Conservation (phyloP, 2,888 invertebrate species). For the Coremacera marginata region DNA sequence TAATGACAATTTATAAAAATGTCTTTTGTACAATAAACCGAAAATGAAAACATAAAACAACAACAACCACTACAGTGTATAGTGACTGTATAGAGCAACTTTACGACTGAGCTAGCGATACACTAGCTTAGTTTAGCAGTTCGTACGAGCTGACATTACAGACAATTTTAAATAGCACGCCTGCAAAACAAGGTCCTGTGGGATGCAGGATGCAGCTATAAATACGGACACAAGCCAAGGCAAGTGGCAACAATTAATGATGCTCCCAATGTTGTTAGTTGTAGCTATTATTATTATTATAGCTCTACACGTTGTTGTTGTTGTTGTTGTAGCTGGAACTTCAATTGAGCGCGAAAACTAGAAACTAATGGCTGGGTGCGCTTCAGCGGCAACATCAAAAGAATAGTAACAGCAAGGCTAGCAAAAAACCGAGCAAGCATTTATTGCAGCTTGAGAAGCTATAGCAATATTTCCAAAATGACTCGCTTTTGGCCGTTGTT, state of each 20-base stretch:
- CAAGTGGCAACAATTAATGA: conserved; percentile 32
- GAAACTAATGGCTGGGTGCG: conserved; percentile 1
- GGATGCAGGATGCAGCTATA: conserved; percentile 6
- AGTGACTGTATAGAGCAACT: not conserved
- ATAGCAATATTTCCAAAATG: not conserved
- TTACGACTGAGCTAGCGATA: not conserved
- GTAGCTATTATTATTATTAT: conserved; percentile 14
- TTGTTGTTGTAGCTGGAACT: not conserved
- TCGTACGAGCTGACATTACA: not conserved
- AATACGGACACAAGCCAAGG: not conserved
- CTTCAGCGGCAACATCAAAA: conserved; percentile 20
- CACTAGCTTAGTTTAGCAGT: not conserved
- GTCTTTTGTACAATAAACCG: conserved; percentile 25
- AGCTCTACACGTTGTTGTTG: not conserved
- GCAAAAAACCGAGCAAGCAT: too few species aligned
- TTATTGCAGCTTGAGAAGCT: not conserved
- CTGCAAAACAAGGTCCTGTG: conserved; percentile 23
- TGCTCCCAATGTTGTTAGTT: conserved; percentile 9
- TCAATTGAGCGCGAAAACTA: conserved; percentile 26
- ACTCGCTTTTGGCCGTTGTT: not conserved
- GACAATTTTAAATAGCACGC: not conserved
- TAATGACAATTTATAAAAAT: conserved; percentile 37
- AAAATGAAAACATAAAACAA: conserved; percentile 13
- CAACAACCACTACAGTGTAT: not conserved
- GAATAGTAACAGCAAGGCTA: not conserved